These are phyloP conservation scores for Herpailurus yagouaroundi DNA, from an alignment of 2,113 vertebrate genomes.

Conservation along the genomic window DNA sequence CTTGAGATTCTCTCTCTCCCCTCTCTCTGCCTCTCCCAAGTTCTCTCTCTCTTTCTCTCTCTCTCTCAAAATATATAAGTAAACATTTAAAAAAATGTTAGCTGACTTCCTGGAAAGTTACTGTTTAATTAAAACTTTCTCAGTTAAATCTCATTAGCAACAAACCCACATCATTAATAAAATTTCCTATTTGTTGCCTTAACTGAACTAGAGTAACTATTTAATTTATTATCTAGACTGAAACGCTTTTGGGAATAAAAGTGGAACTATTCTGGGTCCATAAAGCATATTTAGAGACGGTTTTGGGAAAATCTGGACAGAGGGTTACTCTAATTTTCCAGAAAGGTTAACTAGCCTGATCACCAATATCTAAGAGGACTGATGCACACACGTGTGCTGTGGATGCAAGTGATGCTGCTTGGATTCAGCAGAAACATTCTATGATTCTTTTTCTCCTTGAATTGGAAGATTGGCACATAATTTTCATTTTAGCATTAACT, in stretches of 20 bases:
- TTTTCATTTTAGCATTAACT: conserved; percentile 19
- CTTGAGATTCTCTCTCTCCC: too few species aligned
- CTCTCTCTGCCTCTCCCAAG: too few species aligned
- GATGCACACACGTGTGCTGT: too few species aligned
- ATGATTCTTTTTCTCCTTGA: neutral
- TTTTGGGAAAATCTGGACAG: neutral
- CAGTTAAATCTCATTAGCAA: conserved; percentile 31
- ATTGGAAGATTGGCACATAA: neutral
- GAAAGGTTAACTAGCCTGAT: neutral
- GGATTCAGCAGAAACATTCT: neutral
- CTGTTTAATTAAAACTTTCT: neutral
- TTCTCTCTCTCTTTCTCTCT: too few species aligned
- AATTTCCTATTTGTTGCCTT: conserved; percentile 20
- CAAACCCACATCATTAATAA: neutral
- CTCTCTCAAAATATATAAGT: too few species aligned
- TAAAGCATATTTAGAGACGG: neutral
- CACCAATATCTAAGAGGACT: neutral
- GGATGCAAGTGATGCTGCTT: neutral
- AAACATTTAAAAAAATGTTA: neutral
- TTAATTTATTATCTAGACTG: neutral
- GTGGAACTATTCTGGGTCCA: neutral
- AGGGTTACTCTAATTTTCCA: neutral
- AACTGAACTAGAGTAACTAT: neutral
- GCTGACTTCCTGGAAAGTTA: conserved; percentile 6
- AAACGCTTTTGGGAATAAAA: neutral